Percentiles rank a stretch among this genome's conserved stretches.
Evolutionary conservation across 2,113 vertebrate genomes (phyloP).

Genomic region (Erythrocercus mccallii): DNA sequence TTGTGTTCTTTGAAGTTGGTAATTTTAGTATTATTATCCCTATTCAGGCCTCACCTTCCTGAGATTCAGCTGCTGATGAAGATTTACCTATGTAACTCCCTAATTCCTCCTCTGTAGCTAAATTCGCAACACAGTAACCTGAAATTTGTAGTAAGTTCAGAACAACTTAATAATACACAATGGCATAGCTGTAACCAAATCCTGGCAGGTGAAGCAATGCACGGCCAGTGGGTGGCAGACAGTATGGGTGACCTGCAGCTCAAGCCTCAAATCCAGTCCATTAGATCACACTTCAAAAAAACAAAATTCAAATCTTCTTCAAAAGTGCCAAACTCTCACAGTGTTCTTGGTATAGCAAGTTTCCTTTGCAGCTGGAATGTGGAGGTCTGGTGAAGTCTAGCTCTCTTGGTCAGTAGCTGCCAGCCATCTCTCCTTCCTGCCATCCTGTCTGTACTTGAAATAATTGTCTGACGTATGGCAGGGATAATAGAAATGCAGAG

Average conservation of each 20-base stretch:
- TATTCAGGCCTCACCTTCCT: neutral
- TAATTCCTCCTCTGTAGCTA: neutral
- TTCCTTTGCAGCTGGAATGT: neutral
- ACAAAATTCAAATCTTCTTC: neutral
- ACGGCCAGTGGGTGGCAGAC: neutral
- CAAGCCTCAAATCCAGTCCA: neutral
- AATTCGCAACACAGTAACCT: neutral
- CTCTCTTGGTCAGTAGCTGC: neutral
- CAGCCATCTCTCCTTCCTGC: neutral
- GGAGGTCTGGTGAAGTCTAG: neutral
- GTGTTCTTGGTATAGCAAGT: neutral
- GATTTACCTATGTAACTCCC: neutral
- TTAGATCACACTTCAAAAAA: neutral
- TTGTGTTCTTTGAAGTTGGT: neutral
- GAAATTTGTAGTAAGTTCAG: neutral
- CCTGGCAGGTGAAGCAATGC: neutral
- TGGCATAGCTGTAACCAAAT: neutral
- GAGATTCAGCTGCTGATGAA: neutral
- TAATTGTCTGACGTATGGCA: rapidly evolving
- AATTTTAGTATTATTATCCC: neutral
- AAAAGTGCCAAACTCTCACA: neutral
- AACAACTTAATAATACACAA: neutral
- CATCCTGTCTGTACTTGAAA: neutral
- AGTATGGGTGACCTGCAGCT: neutral
- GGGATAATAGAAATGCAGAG: neutral